phyloP scores from a whole-genome alignment of 2,888 invertebrate genomes.

The Rhamphomyia laevipes region DNA sequence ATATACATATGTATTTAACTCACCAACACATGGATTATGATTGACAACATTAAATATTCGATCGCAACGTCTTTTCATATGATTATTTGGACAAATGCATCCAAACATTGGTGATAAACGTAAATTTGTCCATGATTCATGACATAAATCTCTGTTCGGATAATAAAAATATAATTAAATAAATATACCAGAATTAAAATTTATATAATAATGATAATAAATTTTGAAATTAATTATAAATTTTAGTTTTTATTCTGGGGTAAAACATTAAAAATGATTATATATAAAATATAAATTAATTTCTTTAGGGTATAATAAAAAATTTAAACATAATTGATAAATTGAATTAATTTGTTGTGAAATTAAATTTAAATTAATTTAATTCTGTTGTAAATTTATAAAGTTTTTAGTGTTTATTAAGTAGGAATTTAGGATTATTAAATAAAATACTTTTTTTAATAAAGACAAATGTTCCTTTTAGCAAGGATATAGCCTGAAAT shows the following conservation, averaged over 20 bases:
- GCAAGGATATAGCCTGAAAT: no score
- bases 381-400: no score
- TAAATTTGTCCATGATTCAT: slow-evolving; percentile 78
- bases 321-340: neutral
- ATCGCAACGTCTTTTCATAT: slow-evolving; percentile 79
- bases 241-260: no score
- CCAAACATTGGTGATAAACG: slow-evolving; percentile 83
- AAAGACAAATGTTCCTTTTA: no score
- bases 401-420: no score
- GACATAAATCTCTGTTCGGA: slow-evolving; percentile 60
- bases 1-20: slow-evolving; percentile 38
- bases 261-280: no score
- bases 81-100: slow-evolving; percentile 83
- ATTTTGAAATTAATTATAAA: neutral
- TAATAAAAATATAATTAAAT: slow-evolving; percentile 1
- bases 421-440: no score
- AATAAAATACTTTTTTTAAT: no score
- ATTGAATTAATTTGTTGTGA: neutral
- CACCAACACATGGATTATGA: slow-evolving; percentile 89
- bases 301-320: neutral
- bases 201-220: neutral
- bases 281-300: neutral
- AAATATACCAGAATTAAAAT: neutral
- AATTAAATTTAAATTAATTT: no score
- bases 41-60: slow-evolving; percentile 79